Base-by-base conservation (phyloP, 2,113 vertebrate species). In the Semicossyphus pulcher region DNA sequence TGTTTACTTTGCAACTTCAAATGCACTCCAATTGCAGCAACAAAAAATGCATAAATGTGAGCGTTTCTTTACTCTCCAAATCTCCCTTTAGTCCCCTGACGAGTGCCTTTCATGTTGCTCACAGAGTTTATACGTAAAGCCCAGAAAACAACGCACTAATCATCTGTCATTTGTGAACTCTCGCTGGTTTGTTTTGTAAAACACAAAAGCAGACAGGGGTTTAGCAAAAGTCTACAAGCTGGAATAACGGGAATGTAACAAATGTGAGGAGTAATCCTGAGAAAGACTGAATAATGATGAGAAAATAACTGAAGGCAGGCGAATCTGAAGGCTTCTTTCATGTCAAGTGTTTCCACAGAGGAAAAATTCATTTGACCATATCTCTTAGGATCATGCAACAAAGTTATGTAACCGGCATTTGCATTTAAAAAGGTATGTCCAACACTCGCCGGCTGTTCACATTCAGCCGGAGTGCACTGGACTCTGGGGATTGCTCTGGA, bases 401-500 rank as follows among this genome's bases (percentile, higher is more conserved):
- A 10, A 28, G 4, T 64, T 68, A 44, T n/a, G 23, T 36, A 63
- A 68, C 6, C 16, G 1, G 2, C 7, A 80, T 86, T 80, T 77
- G 72, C 76, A 76, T 83, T 83, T 86, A 36, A 80, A 83, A 63
- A 76, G 58, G 4, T 21, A 54, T 36, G 58, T 53, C 28, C 51
- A n/a, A 58, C 60, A 52, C 69, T 67, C 9, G 37, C 60, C 59
- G 34, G 52, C 41, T 20, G 41, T 26, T 69, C 54, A 42, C 60
- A 48, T 53, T 59, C 32, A 20, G 28, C 37, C 8, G 0, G 42
- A 72, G 67, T 20, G 58, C 62, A 12, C 62, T 69, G 1, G 28
- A 66, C 57, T 64, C 57, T 8, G 11, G 62, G 53, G 52, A 64
- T 25, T 7, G 45, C 75, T 58, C 21, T 0, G 11, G 32, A 41